These are phyloP conservation scores for Turnix velox DNA, from an alignment of 2,113 vertebrate genomes.

Conservation along the genomic window DNA sequence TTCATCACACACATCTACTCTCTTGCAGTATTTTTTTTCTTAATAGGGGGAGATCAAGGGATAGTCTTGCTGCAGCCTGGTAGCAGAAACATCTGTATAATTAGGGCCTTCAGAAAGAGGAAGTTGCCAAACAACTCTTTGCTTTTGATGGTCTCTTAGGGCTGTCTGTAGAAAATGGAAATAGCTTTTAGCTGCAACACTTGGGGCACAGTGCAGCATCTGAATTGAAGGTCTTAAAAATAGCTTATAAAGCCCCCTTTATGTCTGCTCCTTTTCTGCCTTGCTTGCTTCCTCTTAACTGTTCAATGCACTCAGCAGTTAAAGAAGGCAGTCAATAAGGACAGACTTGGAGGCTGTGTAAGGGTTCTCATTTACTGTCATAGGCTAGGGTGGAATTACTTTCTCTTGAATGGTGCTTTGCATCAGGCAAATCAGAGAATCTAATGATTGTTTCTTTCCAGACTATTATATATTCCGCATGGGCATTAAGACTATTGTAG, in stretches of 20 bases:
- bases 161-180: conserved; percentile 41
- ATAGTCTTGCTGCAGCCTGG: neutral
- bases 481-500: neutral
- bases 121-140: neutral
- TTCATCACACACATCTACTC: neutral
- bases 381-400: neutral
- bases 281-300: conserved; percentile 13
- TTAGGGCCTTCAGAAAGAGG: neutral
- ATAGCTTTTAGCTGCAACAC: conserved; percentile 43
- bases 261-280: neutral
- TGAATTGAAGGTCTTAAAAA: conserved; percentile 34
- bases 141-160: neutral
- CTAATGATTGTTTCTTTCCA: neutral
- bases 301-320: conserved; percentile 1
- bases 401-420: neutral
- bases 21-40: neutral
- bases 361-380: neutral
- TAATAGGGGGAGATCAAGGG: neutral
- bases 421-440: neutral
- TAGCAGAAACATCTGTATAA: conserved; percentile 1
- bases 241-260: conserved; percentile 39
- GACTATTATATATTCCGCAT: neutral
- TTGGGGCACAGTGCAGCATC: neutral
- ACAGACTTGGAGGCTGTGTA: neutral
- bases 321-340: conserved; percentile 25